Base-by-base conservation (phyloP, 2,113 vertebrate species). In the Ovis canadensis region DNA sequence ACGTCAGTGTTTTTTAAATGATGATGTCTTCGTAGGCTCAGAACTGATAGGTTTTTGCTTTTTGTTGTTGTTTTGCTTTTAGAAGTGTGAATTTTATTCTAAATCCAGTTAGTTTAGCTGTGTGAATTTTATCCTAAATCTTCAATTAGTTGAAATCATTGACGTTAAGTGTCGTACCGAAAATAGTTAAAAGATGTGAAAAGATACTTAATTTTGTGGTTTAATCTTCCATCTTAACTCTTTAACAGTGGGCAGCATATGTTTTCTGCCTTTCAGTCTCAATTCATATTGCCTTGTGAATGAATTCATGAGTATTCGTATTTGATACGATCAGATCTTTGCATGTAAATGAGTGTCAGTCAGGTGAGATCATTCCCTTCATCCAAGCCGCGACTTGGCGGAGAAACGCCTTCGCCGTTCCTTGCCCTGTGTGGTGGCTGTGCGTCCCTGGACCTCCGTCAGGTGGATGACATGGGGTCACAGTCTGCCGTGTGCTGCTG, bases 41-140 rank as follows among this genome's bases (percentile, higher is more conserved):
- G 60, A 94, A 84, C 23, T 90, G 74, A 55, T 77, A 43, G 1
- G 36, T 62, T 55, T 85, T 54, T 74, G 19, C 1, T 74, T 74
- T 40, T 7, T 40, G 23, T 74, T 74, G 71, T 50, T 23, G 55
- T 85, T 93, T 88, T 71, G 29, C 16, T 52, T 85, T 88, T 84
- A 91, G 21, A 97, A 87, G 50, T 89, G 97, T 86, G 21, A 85
- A 52, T 88, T 96, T 92, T 91, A 31, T 67, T 94, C 54, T 90
- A 71, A 96, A 90, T 90, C 33, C 77, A 3, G 25, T 62, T 92
- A 77, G 23, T 83, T 12, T 90, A 52, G n/a, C 94, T 67, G 74
- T 77, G 94, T 88, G 23, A 78, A 60, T 94, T 96, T 94, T 96
- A 59, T 95, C 91, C 71, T 91, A 52, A 96, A 96, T 97, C 29